Conservation (phyloP, 2,113 vertebrate species). For the Trematomus loennbergii region DNA sequence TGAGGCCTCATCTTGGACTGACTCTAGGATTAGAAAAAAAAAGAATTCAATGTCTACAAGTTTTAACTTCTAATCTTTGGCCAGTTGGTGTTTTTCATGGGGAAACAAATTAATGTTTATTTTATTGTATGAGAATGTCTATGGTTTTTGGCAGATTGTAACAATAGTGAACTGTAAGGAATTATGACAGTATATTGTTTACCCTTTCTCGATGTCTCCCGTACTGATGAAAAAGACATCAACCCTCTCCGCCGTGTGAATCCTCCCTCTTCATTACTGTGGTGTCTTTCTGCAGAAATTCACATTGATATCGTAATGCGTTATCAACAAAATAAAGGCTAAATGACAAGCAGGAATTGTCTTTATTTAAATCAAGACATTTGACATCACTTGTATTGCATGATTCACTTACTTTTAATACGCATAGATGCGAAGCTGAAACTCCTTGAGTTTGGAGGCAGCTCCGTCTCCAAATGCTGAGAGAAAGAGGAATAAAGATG, state of each 20-base stretch:
- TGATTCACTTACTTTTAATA: constrained; percentile 70
- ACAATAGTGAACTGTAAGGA: background rate
- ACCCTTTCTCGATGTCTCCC: constrained; percentile 58
- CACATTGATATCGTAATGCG: background rate
- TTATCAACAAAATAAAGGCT: background rate
- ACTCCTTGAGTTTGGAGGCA: constrained; percentile 50
- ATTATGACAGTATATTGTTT: background rate
- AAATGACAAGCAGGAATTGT: background rate
- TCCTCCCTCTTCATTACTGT: constrained; percentile 31
- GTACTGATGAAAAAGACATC: constrained; percentile 63
- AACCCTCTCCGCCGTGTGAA: constrained; percentile 43
- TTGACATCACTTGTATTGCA: background rate
- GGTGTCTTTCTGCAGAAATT: constrained; percentile 44
- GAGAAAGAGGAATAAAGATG: background rate
- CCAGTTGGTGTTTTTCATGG: background rate
- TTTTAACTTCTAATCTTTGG: background rate
- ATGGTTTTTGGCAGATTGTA: background rate
- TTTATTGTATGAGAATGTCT: background rate
- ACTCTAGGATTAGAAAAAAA: constrained; percentile 17
- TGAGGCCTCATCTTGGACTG: background rate
- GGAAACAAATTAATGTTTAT: background rate
- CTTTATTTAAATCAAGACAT: background rate
- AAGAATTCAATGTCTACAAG: background rate
- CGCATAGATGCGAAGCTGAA: constrained; percentile 78
- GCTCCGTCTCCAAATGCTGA: constrained; percentile 29